Percentiles rank a stretch among this genome's conserved stretches.
Conservation (phyloP, 2,797 vertebrate genomes). For the Neosilurus mollespiculum region DNA sequence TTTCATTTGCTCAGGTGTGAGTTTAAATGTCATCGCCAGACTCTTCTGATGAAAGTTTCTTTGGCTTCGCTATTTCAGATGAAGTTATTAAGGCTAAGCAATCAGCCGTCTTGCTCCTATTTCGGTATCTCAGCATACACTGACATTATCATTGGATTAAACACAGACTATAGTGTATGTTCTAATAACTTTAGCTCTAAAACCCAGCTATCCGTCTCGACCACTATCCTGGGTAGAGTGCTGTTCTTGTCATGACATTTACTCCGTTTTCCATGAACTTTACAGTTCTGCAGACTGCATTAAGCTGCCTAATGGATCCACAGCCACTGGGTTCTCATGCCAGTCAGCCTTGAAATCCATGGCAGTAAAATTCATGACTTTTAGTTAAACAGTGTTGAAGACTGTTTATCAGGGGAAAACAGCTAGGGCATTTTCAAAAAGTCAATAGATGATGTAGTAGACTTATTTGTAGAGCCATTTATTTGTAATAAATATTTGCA, state of each 20-base stretch:
- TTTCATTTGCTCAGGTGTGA: slow-evolving; percentile 54
- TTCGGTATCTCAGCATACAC: slow-evolving; percentile 45
- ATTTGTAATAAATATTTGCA: neutral
- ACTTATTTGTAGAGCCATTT: too few species aligned
- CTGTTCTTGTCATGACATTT: slow-evolving; percentile 39
- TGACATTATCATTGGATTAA: slow-evolving; percentile 36
- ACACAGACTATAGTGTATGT: slow-evolving; percentile 31
- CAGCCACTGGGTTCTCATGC: neutral
- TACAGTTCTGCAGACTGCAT: slow-evolving; percentile 23
- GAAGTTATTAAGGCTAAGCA: slow-evolving; percentile 51
- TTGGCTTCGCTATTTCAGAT: slow-evolving; percentile 38
- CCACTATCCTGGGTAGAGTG: neutral
- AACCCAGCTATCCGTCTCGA: neutral
- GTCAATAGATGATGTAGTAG: neutral
- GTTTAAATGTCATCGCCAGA: slow-evolving; percentile 54
- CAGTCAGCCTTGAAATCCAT: slow-evolving; percentile 5
- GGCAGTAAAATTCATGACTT: neutral
- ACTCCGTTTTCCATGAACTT: slow-evolving; percentile 28
- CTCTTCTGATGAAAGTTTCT: slow-evolving; percentile 44
- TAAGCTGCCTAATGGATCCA: slow-evolving; percentile 13
- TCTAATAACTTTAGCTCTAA: slow-evolving; percentile 28
- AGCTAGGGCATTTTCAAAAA: neutral
- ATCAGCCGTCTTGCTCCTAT: slow-evolving; percentile 38
- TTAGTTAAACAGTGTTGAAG: neutral
- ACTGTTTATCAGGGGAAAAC: neutral